Base-by-base conservation (phyloP, 1,140 invertebrate genomes). In the Orussus abietinus region DNA sequence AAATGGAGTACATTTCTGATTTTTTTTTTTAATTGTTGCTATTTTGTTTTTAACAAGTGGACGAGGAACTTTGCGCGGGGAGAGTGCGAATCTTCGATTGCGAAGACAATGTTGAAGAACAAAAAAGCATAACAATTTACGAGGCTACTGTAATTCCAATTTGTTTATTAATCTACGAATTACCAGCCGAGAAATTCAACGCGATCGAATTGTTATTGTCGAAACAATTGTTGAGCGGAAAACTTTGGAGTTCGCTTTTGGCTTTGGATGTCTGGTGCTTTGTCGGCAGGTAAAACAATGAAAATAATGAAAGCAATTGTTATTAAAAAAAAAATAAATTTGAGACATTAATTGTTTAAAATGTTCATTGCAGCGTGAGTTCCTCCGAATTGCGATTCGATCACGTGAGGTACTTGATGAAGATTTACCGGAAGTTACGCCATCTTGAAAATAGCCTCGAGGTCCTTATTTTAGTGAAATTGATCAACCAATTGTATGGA, bases 201-300 rank as follows among this genome's bases (percentile, higher is more conserved):
- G 36, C 26, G 1, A 10, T 69, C 4, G 63, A 67, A 28, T 14
- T 51, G 3, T 21, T 64, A 12, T 31, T 72, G 10, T 25, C 69
- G 31, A 69, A 62, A 6, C 43, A 72, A 45, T 43, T 72, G 9
- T 19, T 70, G 14, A 56, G 53, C 25, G 51, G 55, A 18, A 32
- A 51, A 17, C 45, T 64, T n/a, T 70, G 59, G 59, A 51, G 55
- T 37, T 60, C 61, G 0, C 39, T 68, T 17, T 36, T 70, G 0
- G 62, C 55, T n/a, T 49, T 53, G 1, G 67, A 70, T 25, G 15
- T 62, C 14, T 72, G 67, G 66, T 63, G 57, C 17, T 68, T 67
- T 14, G 15, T 70, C 25, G 54, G 45, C 38, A 60, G 62, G 69
- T 70, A 15, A 30, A 42, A 42, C 19, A 7, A 14, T 34, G 11